Conservation (phyloP, 2,113 vertebrate genomes). For the Philantomba maxwellii region DNA sequence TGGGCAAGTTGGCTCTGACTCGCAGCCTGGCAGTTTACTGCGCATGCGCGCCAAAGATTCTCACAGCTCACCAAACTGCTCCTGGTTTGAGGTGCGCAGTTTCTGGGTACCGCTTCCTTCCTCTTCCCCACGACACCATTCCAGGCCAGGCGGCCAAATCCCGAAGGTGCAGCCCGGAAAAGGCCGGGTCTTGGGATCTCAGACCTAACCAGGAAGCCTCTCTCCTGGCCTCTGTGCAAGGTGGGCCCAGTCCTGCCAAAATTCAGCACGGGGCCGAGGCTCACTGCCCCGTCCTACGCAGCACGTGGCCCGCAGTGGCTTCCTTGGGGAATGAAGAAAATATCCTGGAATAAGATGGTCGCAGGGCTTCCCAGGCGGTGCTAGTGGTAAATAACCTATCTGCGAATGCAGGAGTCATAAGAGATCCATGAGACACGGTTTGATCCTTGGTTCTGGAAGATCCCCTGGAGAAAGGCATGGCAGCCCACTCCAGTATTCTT, state of each 20-base stretch:
- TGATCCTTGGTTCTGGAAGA: not conserved
- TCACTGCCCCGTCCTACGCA: not conserved
- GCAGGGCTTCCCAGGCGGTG: not conserved
- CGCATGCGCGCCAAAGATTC: conserved; percentile 84
- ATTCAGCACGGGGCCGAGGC: not conserved
- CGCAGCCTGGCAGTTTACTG: conserved; percentile 84
- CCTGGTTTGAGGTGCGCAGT: conserved; percentile 75
- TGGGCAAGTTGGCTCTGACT: conserved; percentile 83
- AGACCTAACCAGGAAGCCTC: not conserved
- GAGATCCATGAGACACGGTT: not conserved
- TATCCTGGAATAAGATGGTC: not conserved
- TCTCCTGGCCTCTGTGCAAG: not conserved
- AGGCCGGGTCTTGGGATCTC: not conserved
- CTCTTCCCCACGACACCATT: not conserved
- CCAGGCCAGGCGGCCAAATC: not conserved
- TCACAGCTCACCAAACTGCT: conserved; percentile 90
- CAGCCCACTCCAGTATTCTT: not conserved
- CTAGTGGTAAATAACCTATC: not conserved
- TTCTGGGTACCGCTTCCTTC: not conserved
- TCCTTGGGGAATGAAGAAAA: not conserved
- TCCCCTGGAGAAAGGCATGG: not conserved
- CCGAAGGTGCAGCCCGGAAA: rapidly evolving
- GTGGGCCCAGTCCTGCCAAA: not conserved
- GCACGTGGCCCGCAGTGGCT: not conserved
- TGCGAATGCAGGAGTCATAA: not conserved